Evolutionary conservation across 2,888 invertebrate species (phyloP).

Genomic region (Taenaris catops): DNA sequence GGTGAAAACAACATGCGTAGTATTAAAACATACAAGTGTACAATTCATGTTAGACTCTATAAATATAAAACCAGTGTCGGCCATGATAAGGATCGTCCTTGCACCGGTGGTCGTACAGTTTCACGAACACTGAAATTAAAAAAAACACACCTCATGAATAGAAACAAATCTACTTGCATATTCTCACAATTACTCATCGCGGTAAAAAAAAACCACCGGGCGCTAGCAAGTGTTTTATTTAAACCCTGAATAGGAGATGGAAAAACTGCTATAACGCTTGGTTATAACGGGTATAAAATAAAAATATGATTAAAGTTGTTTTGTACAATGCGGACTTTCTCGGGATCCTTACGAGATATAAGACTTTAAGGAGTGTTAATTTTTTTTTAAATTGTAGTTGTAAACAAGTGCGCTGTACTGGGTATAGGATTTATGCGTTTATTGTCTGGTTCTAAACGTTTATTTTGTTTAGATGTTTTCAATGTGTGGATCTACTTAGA

Average conservation of each 20-base stretch:
- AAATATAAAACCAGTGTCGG: constrained; percentile 52
- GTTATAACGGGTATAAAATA: no score
- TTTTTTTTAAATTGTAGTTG: no score
- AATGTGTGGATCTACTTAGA: no score
- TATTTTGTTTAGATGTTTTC: no score
- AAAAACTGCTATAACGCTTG: constrained; percentile 11
- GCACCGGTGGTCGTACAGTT: constrained; percentile 43
- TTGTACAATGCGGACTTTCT: no score
- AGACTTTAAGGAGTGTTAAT: no score
- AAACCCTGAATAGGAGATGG: constrained; percentile 10
- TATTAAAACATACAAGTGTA: constrained; percentile 8
- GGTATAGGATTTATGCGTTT: no score
- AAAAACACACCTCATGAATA: constrained; percentile 6
- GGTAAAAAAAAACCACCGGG: constrained; percentile 9
- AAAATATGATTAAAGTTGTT: no score
- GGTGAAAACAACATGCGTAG: neutral
- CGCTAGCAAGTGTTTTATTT: constrained; percentile 4
- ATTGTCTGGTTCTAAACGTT: no score
- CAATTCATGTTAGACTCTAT: constrained; percentile 34
- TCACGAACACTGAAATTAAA: constrained; percentile 56
- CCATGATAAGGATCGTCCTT: constrained; percentile 45
- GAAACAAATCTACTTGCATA: constrained; percentile 11
- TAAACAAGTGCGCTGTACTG: no score
- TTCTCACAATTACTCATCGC: constrained; percentile 11
- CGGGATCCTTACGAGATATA: no score